Evolutionary conservation across 2,888 invertebrate species (phyloP).

Genomic region (Orchesellides sinensis): DNA sequence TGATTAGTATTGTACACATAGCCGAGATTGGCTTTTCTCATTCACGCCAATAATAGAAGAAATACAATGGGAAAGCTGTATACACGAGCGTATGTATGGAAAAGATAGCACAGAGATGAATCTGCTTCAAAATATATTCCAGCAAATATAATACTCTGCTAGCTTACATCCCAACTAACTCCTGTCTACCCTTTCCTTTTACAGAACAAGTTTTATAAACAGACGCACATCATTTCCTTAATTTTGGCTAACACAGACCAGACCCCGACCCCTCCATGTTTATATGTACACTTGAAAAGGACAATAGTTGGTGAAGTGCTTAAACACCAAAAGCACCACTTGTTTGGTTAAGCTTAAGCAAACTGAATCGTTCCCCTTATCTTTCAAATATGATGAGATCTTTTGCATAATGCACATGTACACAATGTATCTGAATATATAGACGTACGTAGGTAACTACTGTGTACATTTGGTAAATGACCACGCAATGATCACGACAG

Average conservation of each 20-base stretch:
- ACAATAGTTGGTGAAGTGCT: constrained; percentile 1
- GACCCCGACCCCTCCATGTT: constrained; percentile 61
- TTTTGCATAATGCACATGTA: background rate
- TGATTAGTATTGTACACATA: background rate
- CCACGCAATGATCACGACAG: background rate
- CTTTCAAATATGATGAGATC: background rate
- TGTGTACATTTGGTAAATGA: background rate
- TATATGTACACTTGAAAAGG: constrained; percentile 39
- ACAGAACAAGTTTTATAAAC: too few relatives aligned
- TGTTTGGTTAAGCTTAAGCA: constrained; percentile 62
- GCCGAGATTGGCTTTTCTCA: constrained; percentile 43
- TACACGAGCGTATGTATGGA: background rate
- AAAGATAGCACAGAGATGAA: background rate
- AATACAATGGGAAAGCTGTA: constrained; percentile 3
- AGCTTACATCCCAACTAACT: too few relatives aligned
- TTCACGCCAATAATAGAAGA: constrained; percentile 39
- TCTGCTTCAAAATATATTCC: too few relatives aligned
- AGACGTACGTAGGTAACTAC: background rate
- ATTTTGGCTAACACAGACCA: constrained; percentile 41
- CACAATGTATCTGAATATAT: too few relatives aligned
- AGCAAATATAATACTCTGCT: too few relatives aligned
- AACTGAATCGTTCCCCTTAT: constrained; percentile 22
- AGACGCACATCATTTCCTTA: constrained; percentile 47
- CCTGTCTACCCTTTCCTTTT: too few relatives aligned
- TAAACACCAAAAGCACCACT: constrained; percentile 48